phyloP scores from a whole-genome alignment of 1,140 invertebrate genomes.

The Metaphire vulgaris region DNA sequence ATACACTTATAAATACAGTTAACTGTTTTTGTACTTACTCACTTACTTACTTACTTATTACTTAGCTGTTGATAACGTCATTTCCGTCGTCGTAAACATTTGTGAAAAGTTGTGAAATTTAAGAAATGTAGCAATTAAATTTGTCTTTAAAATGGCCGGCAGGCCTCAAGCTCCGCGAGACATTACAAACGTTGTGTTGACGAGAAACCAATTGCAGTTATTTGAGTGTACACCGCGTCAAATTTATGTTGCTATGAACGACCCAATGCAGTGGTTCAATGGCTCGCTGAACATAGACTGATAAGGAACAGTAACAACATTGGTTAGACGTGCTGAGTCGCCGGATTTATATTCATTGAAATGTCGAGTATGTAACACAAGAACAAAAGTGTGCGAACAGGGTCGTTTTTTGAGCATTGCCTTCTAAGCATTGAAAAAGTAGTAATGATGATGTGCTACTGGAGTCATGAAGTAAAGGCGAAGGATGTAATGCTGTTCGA shows the following conservation, averaged over 20 bases:
- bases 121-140: too few relatives aligned
- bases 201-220: not conserved
- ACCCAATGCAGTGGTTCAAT: not conserved
- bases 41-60: too few relatives aligned
- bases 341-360: not conserved
- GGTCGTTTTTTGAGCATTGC: not conserved
- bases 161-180: not conserved
- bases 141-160: not conserved
- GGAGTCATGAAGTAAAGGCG: not conserved
- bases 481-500: slow-evolving; percentile 1
- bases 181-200: not conserved
- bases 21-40: too few relatives aligned
- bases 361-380: not conserved
- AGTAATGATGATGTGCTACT: slow-evolving; percentile 1
- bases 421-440: not conserved
- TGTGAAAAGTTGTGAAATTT: too few relatives aligned
- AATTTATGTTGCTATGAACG: not conserved
- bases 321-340: not conserved
- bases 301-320: not conserved
- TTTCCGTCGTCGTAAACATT: too few relatives aligned
- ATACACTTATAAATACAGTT: too few relatives aligned
- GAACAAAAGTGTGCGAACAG: not conserved
- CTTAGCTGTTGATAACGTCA: too few relatives aligned
- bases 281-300: not conserved
- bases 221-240: not conserved